A percentile compares a stretch with the other conserved stretches of the same genome.
Conservation (phyloP, 2,888 invertebrate species). For the Caenorhabditis uteleia region DNA sequence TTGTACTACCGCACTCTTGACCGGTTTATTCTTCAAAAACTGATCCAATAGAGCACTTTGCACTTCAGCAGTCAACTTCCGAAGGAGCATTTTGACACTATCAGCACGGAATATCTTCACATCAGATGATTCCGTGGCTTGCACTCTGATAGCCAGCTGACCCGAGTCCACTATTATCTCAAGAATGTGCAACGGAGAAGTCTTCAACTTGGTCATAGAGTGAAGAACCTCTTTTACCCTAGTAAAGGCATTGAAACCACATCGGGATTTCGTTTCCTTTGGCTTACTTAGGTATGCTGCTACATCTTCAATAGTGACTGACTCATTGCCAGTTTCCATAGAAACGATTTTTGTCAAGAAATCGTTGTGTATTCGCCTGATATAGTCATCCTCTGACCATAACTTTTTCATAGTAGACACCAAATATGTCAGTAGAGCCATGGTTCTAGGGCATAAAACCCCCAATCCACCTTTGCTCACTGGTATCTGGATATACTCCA, state of each 20-base stretch:
- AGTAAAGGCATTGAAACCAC: slow-evolving; percentile 7
- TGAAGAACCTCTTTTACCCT: slow-evolving; percentile 3
- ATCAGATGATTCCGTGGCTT: not conserved
- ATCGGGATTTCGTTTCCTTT: not conserved
- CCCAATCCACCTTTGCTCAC: slow-evolving; percentile 9
- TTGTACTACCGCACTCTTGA: not conserved
- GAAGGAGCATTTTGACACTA: not conserved
- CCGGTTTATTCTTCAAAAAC: not conserved
- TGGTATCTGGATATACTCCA: slow-evolving; percentile 11
- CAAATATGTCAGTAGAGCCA: slow-evolving; percentile 5
- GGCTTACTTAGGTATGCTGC: slow-evolving; percentile 7
- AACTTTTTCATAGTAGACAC: slow-evolving; percentile 8
- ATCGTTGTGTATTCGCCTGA: slow-evolving; percentile 1
- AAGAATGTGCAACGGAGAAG: slow-evolving; percentile 1
- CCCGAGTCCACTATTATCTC: not conserved
- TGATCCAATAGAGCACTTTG: not conserved
- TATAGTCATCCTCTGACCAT: slow-evolving; percentile 11
- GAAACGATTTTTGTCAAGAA: not conserved
- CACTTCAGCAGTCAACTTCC: slow-evolving; percentile 1
- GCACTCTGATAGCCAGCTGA: slow-evolving; percentile 5
- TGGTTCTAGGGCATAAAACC: slow-evolving; percentile 3
- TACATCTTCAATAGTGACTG: not conserved
- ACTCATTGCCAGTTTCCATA: not conserved
- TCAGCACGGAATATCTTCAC: not conserved
- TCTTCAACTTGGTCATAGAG: not conserved